Conservation (phyloP, 1,140 invertebrate genomes). For the Bradysia coprophila region DNA sequence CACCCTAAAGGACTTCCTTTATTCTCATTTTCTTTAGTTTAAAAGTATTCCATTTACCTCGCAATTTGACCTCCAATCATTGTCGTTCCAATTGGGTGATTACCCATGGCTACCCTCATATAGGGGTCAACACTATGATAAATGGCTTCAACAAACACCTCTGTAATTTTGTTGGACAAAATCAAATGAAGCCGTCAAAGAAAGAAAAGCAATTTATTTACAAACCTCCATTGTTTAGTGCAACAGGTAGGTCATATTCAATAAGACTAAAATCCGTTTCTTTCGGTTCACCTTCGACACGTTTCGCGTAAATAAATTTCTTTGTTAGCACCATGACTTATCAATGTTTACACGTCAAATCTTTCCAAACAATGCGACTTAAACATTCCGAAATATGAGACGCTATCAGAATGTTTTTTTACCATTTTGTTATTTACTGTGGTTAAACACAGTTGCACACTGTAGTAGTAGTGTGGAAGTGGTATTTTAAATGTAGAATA, state of each 20-base stretch:
- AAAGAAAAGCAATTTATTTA: neutral
- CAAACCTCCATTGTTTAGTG: slow-evolving; percentile 14
- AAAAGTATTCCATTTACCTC: no score
- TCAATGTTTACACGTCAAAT: no score
- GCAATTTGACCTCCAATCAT: slow-evolving; percentile 44
- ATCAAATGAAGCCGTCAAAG: neutral
- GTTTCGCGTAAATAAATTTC: slow-evolving; percentile 36
- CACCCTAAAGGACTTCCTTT: slow-evolving; percentile 19
- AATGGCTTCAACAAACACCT: slow-evolving; percentile 44
- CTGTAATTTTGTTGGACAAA: slow-evolving; percentile 20
- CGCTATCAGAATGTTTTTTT: no score
- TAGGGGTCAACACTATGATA: slow-evolving; percentile 54
- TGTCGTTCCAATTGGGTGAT: slow-evolving; percentile 27
- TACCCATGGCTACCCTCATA: slow-evolving; percentile 34
- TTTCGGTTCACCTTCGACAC: slow-evolving; percentile 43
- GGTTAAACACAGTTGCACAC: no score
- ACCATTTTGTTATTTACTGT: no score
- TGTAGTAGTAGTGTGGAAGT: no score
- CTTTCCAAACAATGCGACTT: no score
- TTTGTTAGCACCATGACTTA: slow-evolving; percentile 21
- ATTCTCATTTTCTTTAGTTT: no score
- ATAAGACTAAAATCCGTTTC: slow-evolving; percentile 37
- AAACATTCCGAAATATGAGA: no score
- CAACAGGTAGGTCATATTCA: slow-evolving; percentile 40
- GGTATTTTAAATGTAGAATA: no score